phyloP scores from a whole-genome alignment of 2,797 vertebrate species.

The Enteromius mattozi region DNA sequence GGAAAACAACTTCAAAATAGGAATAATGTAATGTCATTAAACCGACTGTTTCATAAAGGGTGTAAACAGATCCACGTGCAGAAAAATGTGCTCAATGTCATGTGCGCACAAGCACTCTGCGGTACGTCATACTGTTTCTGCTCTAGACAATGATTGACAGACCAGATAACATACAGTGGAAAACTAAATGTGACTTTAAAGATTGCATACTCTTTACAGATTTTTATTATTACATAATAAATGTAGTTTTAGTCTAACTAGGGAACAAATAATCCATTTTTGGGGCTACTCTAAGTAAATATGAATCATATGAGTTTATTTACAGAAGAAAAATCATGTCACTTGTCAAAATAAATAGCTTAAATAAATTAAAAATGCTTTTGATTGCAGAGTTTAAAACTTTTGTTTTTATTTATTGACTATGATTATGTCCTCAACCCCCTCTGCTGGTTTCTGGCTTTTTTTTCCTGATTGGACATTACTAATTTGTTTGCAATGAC shows the following conservation, averaged over 20 bases:
- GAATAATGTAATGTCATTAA: background rate
- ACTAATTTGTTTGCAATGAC: slow-evolving; percentile 37
- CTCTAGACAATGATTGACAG: slow-evolving; percentile 34
- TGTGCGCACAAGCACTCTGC: background rate
- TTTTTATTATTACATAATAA: background rate
- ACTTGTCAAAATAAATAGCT: background rate
- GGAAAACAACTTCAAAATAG: background rate
- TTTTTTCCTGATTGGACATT: background rate
- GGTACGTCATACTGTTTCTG: slow-evolving; percentile 5
- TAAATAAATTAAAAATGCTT: background rate
- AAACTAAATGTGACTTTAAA: background rate
- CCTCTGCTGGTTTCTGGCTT: background rate
- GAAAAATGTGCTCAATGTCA: background rate
- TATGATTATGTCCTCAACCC: background rate
- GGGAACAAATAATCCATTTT: too few species aligned
- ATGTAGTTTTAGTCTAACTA: background rate
- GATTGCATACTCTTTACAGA: background rate
- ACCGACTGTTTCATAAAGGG: background rate
- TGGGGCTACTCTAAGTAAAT: background rate
- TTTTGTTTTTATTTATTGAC: background rate
- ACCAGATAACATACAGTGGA: background rate
- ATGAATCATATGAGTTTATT: background rate
- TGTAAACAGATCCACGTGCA: slow-evolving; percentile 19
- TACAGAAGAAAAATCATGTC: background rate
- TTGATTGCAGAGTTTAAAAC: background rate